phyloP scores from a whole-genome alignment of 1,140 invertebrate genomes.

The Adoxophyes honmai region DNA sequence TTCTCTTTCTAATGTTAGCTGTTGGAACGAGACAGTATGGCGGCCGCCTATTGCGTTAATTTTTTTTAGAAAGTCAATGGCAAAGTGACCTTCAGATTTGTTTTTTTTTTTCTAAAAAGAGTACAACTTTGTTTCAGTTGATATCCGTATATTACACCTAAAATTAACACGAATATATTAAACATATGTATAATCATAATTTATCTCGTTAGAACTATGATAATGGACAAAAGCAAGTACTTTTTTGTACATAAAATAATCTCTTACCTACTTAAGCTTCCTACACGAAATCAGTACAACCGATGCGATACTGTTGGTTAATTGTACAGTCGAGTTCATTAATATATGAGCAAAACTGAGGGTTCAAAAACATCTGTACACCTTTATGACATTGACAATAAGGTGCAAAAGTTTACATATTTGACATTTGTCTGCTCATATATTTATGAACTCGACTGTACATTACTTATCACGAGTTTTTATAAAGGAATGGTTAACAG shows the following conservation, averaged over 20 bases:
- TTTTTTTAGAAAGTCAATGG: no score
- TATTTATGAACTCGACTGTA: no score
- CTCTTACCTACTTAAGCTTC: not conserved
- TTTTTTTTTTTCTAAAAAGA: not conserved
- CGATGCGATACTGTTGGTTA: not conserved
- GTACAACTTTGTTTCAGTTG: not conserved
- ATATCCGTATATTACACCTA: not conserved
- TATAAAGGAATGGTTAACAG: not conserved
- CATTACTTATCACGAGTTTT: not conserved
- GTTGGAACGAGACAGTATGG: no score
- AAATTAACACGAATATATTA: conserved; percentile 12
- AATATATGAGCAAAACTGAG: no score
- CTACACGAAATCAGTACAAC: conserved; percentile 1
- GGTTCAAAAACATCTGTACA: no score
- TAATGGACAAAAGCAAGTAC: conserved; percentile 3
- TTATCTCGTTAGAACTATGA: not conserved
- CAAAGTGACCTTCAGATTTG: not conserved
- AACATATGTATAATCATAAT: not conserved
- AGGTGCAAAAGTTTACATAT: no score
- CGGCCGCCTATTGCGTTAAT: no score
- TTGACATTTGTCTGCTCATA: no score
- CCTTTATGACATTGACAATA: no score
- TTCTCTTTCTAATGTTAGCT: no score
- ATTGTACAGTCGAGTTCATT: not conserved
- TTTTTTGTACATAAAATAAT: conserved; percentile 13